Base-by-base conservation (phyloP, 2,888 invertebrate species). In the Erebia epiphron region DNA sequence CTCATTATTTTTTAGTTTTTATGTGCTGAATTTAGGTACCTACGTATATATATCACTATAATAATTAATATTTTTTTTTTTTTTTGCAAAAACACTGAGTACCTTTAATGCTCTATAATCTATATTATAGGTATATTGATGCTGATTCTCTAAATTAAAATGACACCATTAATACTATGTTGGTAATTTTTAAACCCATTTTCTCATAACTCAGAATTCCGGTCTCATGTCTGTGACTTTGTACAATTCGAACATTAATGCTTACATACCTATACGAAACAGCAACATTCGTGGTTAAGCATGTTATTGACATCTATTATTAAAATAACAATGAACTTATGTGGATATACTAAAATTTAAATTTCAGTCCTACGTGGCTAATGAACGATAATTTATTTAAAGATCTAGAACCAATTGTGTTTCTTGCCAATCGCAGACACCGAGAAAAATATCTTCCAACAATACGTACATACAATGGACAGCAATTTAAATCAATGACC, bases 291-390 rank as follows among this genome's bases (percentile, higher is more conserved):
- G 61, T 54, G n/a, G 54, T 50, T 50, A 70, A 68, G 16, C 64
- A 58, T 49, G 57, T 70, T 70, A 73, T 73, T 72, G 69, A 72
- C 70, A 73, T 60, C 70, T 67, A 67, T 69, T 62, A 67, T 67
- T 57, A 69, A 73, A 69, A 69, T 67, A 64, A 70, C 68, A 74
- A 67, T 46, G 57, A 61, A 67, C 54, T 21, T 10, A 11, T 67
- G 56, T 52, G 26, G 52, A 71, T 62, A 68, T 69, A 54, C 16
- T 18, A 10, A 70, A 66, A 57, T 14, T 21, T 68, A 58, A 35
- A 71, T 62, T 69, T 60, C 63, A 46, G 61, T 71, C 35, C 35
- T 35, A 63, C 61, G 60, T 71, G 69, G 54, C 64, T 73, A 68
- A 68, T 71, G 68, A 62, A 41, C 49, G 60, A 57, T 68, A 14